Conservation (phyloP, 2,113 vertebrate genomes). For the Percina caprodes region DNA sequence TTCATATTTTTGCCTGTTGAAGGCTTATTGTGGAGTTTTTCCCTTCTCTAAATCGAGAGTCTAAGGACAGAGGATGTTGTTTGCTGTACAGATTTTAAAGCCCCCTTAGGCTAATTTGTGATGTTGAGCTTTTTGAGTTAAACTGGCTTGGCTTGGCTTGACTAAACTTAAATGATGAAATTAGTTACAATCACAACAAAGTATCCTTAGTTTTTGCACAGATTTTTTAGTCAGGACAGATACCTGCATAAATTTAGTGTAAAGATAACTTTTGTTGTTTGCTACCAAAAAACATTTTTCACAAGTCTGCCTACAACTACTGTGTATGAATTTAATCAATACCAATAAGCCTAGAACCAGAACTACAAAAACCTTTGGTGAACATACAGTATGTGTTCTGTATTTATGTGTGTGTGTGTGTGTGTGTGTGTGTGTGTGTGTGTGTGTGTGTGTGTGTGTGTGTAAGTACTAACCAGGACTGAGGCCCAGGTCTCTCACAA, state of each 20-base stretch:
- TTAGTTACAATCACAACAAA: neutral
- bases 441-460: neutral
- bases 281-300: neutral
- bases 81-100: too few species aligned
- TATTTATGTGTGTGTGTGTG: neutral
- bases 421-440: neutral
- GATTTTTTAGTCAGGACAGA: neutral
- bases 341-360: neutral
- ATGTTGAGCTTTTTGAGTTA: too few species aligned
- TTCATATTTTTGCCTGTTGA: too few species aligned
- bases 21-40: too few species aligned
- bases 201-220: neutral
- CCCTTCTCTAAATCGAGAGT: too few species aligned
- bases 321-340: neutral
- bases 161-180: neutral
- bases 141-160: neutral
- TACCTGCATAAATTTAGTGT: neutral
- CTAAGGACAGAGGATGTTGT: too few species aligned
- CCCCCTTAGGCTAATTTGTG: too few species aligned
- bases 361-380: neutral
- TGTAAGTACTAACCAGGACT: slow-evolving; percentile 90
- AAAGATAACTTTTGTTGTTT: neutral
- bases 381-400: neutral
- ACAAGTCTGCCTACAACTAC: neutral
- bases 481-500: slow-evolving; percentile 94